Conservation (phyloP, 2,797 vertebrate species). For the Myioborus melanocephalus region DNA sequence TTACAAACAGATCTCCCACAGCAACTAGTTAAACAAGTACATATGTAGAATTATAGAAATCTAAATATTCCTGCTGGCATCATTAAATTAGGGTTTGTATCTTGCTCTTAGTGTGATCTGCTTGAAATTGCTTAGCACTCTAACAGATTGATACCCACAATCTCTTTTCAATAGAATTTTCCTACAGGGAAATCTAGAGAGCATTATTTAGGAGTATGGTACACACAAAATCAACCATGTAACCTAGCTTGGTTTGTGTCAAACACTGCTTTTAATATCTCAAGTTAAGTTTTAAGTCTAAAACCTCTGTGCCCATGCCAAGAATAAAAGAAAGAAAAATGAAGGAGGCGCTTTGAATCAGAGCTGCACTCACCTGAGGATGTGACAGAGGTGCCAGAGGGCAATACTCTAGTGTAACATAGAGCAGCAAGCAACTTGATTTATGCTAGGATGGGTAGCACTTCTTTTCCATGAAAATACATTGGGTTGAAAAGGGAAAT, state of each 20-base stretch:
- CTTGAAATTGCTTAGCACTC: not conserved
- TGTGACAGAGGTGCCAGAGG: not conserved
- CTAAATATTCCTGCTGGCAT: not conserved
- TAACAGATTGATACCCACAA: not conserved
- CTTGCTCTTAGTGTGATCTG: not conserved
- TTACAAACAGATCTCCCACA: not conserved
- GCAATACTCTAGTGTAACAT: not conserved
- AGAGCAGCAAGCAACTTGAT: not conserved
- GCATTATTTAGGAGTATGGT: not conserved
- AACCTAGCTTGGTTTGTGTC: not conserved
- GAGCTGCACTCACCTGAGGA: not conserved
- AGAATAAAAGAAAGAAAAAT: not conserved
- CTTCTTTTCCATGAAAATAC: not conserved
- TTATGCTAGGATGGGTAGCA: not conserved
- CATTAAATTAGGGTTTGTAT: not conserved
- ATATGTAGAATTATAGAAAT: not conserved
- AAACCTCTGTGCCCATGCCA: not conserved
- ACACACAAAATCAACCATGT: not conserved
- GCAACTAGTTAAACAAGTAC: not conserved
- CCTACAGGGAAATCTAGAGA: not conserved
- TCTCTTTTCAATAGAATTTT: not conserved
- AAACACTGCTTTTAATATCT: not conserved
- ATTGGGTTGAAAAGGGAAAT: not conserved
- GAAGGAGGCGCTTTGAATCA: not conserved
- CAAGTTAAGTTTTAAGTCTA: not conserved